Base-by-base conservation (phyloP, 2,888 invertebrate species). In the Abrostola triplasia region DNA sequence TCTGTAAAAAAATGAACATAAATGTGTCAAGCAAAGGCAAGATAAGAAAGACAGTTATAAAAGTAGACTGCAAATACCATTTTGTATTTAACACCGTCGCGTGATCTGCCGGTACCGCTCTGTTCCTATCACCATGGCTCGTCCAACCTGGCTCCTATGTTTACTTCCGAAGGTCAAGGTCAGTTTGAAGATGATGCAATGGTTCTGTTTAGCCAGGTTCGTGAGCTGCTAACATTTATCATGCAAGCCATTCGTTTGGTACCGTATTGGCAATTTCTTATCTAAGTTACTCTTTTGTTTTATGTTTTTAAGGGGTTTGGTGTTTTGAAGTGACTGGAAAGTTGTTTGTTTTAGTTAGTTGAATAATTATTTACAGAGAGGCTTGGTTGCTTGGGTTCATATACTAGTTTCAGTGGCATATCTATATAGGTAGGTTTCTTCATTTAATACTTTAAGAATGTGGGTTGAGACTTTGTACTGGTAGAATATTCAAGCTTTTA, bases 201-300 rank as follows among this genome's bases (percentile, higher is more conserved):
- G 50, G 54, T 74, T 65, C 70, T 65, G 76, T 76, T 77, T 42
- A 63, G 64, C 59, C 44, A 8, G 36, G 35, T 75, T 59, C 76
- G 77, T 76, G 76, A 75, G 56, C 40, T 50, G 54, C 13, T 36
- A 6, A 37, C 49, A 41, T 77, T 44, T 36, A 61, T 69, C 66
- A 61, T 40, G 8, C 36, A 5, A 47, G 41, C 12, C 36, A 40
- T 55, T 61, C 67, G 64, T 70, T 69, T 61, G 59, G 63, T 67
- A 40, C 35, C 44, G 38, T 64, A 61, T 58, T 54, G 62, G 40
- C 40, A 24, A 56, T 64, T 48, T 42, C 42, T 61, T 70, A 59
- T 67, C 51, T 10, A 59, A 40, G 24, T 58, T 59, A 37, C 9
- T 59, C 40, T 54, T 24, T 36, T 36, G n/a, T 37, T 2, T 11